Evolutionary conservation across 2,888 invertebrate genomes (phyloP), one percentile per base, ranked within the genome.

Genomic region (Cremastobaeus sp.): DNA sequence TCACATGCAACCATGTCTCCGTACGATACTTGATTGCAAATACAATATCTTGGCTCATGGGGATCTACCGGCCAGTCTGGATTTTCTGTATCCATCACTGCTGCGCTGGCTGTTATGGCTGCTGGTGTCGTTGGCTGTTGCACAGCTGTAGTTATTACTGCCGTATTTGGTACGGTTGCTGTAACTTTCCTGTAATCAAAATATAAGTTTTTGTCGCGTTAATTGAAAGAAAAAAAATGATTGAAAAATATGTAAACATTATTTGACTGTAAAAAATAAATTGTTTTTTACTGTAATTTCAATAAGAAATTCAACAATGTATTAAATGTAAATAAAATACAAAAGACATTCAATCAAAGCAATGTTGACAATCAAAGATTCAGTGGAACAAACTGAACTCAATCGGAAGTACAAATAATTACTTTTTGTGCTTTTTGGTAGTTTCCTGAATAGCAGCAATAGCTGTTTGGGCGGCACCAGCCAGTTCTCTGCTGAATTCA

Each of bases 1-100:
- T 99, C 99, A 89, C 99, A 99, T 72, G 98, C 99, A 37, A 99
- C 98, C 99, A 99, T 99, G 86, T 97, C 97, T 0, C 98, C 98
- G 84, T 98, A 98, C 0, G 97, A 97, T 14, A 98, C 96, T 89
- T 98, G 97, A 89, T 98, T 97, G 89, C 98, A 98, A 81, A 97
- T 92, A 88, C 98, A 98, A 89, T 98, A 98, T 79, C 95, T 90
- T 0, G 97, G 98, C 88, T 98, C 99, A 88, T 98, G 97, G 1
- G 98, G 97, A 89, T 98, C 98, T 82, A 95, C 96, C 0, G 94
- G 93, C 96, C 97, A 97, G 85, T 96, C 96, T 6, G 93, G 92
- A 82, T 94, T 93, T 48, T 90, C 90, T 9, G 89, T 89, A 35
- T 91, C 91, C 52, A 91, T 91, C 5, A 90, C 89, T 81, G 89